Conservation (phyloP, 2,113 vertebrate genomes). For the Pavo muticus region DNA sequence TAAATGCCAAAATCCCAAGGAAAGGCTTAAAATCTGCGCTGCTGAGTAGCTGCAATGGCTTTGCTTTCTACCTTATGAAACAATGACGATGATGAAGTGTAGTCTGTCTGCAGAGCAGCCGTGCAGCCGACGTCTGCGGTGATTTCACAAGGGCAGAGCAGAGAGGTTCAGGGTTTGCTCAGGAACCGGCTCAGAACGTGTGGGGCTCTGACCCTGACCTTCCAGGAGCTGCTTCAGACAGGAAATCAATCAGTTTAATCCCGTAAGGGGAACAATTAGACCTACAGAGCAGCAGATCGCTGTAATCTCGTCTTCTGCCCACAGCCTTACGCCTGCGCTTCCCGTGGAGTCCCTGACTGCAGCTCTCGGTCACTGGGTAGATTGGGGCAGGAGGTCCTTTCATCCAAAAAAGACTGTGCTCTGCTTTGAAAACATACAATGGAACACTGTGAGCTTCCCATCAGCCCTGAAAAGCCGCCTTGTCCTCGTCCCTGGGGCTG, state of each 20-base stretch:
- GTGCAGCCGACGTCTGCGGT: constrained; percentile 36
- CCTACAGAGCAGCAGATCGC: constrained; percentile 7
- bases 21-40: neutral
- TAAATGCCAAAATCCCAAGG: neutral
- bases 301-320: constrained; percentile 33
- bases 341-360: neutral
- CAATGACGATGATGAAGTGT: neutral
- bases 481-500: neutral
- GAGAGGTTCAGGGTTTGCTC: constrained; percentile 23
- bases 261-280: constrained; percentile 63
- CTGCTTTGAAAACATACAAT: neutral
- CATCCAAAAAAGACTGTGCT: neutral
- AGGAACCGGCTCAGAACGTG: constrained; percentile 12
- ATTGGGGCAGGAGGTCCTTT: neutral
- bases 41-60: neutral
- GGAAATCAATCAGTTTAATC: constrained; percentile 65
- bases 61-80: neutral
- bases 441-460: neutral
- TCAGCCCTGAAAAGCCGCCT: neutral
- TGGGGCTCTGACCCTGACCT: constrained; percentile 44
- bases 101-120: neutral
- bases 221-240: constrained; percentile 6
- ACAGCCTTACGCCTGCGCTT: neutral
- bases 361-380: neutral
- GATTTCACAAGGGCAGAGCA: neutral